Conservation (phyloP, 2,888 invertebrate genomes). For the Chrysomela aeneicollis region DNA sequence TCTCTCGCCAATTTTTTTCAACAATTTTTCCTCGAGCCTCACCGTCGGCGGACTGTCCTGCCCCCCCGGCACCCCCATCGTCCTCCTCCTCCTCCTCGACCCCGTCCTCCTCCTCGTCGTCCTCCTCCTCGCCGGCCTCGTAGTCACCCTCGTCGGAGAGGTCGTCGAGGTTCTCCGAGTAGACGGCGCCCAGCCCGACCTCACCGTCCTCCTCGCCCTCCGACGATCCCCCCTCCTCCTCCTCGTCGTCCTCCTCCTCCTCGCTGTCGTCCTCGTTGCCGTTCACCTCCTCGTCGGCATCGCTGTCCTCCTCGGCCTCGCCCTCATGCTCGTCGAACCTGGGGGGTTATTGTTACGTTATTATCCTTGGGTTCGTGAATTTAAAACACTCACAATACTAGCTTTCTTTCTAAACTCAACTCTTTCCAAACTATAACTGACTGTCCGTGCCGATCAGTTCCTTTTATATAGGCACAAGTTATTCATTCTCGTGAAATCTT, state of each 20-base stretch:
- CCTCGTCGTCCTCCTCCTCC: constrained; percentile 59
- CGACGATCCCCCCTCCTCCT: constrained; percentile 63
- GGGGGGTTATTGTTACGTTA: constrained; percentile 37
- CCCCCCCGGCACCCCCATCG: constrained; percentile 46
- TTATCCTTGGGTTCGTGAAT: background rate
- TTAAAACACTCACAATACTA: too few species aligned
- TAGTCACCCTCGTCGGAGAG: constrained; percentile 65
- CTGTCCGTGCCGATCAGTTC: too few species aligned
- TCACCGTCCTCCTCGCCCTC: constrained; percentile 68
- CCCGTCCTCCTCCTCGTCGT: constrained; percentile 58
- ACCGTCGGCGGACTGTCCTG: constrained; percentile 18
- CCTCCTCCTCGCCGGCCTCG: constrained; percentile 62
- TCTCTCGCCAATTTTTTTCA: too few species aligned
- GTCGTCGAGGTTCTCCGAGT: constrained; percentile 67
- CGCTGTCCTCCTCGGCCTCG: constrained; percentile 83
- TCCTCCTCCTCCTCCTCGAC: constrained; percentile 46
- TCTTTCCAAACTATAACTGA: too few species aligned
- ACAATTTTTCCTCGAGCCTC: constrained; percentile 26
- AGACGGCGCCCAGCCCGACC: constrained; percentile 57
- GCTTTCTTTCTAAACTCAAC: too few species aligned
- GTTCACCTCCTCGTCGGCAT: constrained; percentile 80
- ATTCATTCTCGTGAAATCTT: too few species aligned
- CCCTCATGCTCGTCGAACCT: constrained; percentile 80
- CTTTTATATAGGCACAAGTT: too few species aligned
- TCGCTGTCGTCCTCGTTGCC: constrained; percentile 70